phyloP scores from a whole-genome alignment of 2,888 invertebrate genomes.

The Stenichneumon culpator region DNA sequence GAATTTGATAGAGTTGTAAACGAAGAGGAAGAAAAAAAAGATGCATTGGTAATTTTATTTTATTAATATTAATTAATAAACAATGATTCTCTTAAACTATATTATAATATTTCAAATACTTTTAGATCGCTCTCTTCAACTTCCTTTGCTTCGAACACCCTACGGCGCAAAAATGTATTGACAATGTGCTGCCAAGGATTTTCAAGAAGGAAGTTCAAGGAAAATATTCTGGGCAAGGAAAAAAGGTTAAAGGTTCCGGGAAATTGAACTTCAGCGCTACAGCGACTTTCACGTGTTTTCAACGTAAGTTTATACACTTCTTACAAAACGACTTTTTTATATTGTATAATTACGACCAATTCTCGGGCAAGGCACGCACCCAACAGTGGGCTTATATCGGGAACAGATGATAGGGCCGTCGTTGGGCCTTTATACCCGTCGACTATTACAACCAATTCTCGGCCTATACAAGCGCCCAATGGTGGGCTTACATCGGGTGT shows the following conservation, averaged over 20 bases:
- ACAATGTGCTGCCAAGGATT: conserved; percentile 14
- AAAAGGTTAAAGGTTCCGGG: conserved; percentile 11
- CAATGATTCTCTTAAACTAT: too few relatives aligned
- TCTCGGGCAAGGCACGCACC: too few relatives aligned
- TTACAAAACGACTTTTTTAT: background rate
- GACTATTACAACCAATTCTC: too few relatives aligned
- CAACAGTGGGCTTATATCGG: too few relatives aligned
- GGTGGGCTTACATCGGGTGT: too few relatives aligned
- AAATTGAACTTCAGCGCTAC: conserved; percentile 26
- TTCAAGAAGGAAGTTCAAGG: conserved; percentile 8
- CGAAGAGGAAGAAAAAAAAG: conserved; percentile 28
- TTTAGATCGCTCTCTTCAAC: conserved; percentile 21
- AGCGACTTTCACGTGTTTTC: conserved; percentile 16
- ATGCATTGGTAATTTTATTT: conserved; percentile 10
- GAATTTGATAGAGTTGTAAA: conserved; percentile 31
- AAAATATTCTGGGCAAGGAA: conserved; percentile 26
- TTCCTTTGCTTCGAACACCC: conserved; percentile 20
- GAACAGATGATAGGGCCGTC: too few relatives aligned
- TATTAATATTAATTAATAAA: too few relatives aligned
- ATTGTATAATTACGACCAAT: too few relatives aligned
- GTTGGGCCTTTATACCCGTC: too few relatives aligned
- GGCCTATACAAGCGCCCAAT: too few relatives aligned
- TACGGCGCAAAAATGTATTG: conserved; percentile 22
- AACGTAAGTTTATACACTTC: background rate
- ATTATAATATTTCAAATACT: background rate